Evolutionary conservation across 2,888 invertebrate genomes (phyloP).

Genomic region (Sarcophaga subvicina): DNA sequence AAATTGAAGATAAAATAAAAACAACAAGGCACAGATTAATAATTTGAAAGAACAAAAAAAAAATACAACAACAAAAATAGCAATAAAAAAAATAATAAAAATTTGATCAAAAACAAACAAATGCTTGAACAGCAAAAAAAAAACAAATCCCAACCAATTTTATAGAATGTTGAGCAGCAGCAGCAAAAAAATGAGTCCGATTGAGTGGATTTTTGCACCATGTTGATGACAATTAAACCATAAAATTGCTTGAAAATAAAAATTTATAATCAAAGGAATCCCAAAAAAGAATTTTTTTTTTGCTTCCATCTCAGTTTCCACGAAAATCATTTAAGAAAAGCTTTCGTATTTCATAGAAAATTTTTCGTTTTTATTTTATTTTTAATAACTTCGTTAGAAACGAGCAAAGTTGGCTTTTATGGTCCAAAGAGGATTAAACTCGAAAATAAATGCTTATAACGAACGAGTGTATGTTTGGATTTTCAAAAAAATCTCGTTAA

Average conservation of each 20-base stretch:
- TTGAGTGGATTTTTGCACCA: background rate
- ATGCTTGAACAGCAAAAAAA: background rate
- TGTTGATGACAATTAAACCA: conserved; percentile 47
- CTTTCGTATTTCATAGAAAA: too few relatives aligned
- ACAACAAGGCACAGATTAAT: background rate
- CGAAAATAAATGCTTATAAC: too few relatives aligned
- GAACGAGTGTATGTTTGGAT: too few relatives aligned
- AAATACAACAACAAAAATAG: background rate
- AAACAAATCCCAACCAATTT: background rate
- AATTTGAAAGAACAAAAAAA: background rate
- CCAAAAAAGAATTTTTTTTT: too few relatives aligned
- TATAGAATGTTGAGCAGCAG: background rate
- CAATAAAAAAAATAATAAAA: background rate
- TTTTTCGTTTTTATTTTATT: too few relatives aligned
- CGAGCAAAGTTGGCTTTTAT: too few relatives aligned
- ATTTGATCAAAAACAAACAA: background rate
- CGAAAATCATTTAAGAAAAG: too few relatives aligned
- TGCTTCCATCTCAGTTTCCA: too few relatives aligned
- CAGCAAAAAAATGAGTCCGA: background rate
- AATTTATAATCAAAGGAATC: too few relatives aligned
- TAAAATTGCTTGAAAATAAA: conserved; percentile 37
- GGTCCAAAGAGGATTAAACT: too few relatives aligned
- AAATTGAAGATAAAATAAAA: conserved; percentile 28
- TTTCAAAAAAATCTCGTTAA: too few relatives aligned
- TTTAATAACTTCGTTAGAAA: too few relatives aligned